Conservation (phyloP, 2,888 invertebrate genomes). For the Dendrolimus houi region DNA sequence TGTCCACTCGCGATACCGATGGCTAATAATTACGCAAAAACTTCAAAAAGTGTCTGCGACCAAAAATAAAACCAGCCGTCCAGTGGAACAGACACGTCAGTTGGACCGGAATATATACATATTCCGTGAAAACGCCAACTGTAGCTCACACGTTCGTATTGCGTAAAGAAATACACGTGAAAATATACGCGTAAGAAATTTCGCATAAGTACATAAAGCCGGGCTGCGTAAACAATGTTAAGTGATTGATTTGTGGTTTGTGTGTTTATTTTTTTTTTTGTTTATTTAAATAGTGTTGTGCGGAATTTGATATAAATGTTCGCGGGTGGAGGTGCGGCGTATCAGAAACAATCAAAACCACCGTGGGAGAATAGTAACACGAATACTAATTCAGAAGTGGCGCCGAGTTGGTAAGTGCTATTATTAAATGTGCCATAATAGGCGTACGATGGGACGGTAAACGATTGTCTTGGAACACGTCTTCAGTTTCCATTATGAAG, state of each 20-base stretch:
- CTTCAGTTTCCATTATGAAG: too few relatives aligned
- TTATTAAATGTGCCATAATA: constrained; percentile 1
- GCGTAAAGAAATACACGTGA: constrained; percentile 11
- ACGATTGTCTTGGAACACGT: neutral
- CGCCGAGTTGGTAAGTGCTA: constrained; percentile 30
- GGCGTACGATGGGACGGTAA: neutral
- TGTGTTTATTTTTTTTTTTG: constrained; percentile 3
- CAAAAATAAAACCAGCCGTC: constrained; percentile 37
- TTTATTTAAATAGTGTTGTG: constrained; percentile 4
- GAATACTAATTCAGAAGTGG: constrained; percentile 22
- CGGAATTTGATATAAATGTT: constrained; percentile 40
- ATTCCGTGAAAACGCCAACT: constrained; percentile 25
- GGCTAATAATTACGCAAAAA: neutral
- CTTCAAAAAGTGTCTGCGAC: constrained; percentile 24
- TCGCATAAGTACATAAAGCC: neutral
- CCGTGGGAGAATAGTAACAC: constrained; percentile 34
- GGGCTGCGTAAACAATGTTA: constrained; percentile 12
- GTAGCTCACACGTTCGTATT: constrained; percentile 15
- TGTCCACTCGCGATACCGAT: constrained; percentile 11
- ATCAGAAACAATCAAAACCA: constrained; percentile 41
- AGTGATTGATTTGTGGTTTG: constrained; percentile 2
- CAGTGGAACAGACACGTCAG: constrained; percentile 20
- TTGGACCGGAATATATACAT: constrained; percentile 31
- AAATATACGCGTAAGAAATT: constrained; percentile 1
- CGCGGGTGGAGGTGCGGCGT: constrained; percentile 44